Evolutionary conservation across 2,113 vertebrate species (phyloP).

Genomic region (Sorex fumeus): DNA sequence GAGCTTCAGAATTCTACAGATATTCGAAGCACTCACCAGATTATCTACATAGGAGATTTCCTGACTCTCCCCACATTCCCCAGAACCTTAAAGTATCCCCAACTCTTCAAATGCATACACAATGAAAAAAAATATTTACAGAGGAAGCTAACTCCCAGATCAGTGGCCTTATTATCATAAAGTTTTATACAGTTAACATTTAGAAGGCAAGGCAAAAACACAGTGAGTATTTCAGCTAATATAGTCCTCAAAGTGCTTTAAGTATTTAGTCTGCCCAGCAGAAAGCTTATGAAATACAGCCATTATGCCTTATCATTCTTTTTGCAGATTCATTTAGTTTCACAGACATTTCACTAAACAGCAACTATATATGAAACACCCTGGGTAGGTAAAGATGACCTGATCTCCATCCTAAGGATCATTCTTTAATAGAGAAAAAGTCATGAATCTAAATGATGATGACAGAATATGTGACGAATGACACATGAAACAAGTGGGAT

Average conservation of each 20-base stretch:
- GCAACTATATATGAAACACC: not conserved
- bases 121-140: not conserved
- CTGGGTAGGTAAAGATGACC: not conserved
- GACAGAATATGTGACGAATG: not conserved
- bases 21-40: not conserved
- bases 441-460: constrained; percentile 2
- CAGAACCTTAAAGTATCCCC: constrained; percentile 26
- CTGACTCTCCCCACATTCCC: not conserved
- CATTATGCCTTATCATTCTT: not conserved
- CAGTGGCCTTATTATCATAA: not conserved
- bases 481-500: not conserved
- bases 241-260: not conserved
- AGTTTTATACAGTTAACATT: not conserved
- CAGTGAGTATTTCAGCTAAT: constrained; percentile 31
- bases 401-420: not conserved
- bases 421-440: constrained; percentile 5
- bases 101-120: constrained; percentile 37
- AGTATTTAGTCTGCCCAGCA: not conserved
- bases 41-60: not conserved
- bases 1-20: not conserved
- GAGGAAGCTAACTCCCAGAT: not conserved
- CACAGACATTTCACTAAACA: constrained; percentile 31
- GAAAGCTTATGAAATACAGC: constrained; percentile 8
- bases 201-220: constrained; percentile 30
- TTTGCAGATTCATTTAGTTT: constrained; percentile 46